phyloP scores from a whole-genome alignment of 2,888 invertebrate genomes.

The Achlya flavicornis region DNA sequence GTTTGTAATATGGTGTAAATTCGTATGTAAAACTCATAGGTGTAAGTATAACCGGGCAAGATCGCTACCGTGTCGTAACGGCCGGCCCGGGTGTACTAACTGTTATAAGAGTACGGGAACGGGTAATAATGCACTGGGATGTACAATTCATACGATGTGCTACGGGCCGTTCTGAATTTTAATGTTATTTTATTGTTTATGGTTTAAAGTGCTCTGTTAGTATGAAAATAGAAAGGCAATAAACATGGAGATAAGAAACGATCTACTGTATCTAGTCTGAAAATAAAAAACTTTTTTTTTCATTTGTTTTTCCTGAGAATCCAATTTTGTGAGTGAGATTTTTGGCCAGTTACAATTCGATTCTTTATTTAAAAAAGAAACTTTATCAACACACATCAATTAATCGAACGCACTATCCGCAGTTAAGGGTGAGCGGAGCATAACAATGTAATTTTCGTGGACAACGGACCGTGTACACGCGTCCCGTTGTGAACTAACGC shows the following conservation, averaged over 20 bases:
- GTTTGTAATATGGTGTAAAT: too few species aligned
- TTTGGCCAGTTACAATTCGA: too few species aligned
- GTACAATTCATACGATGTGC: slow-evolving; percentile 15
- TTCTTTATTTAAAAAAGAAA: too few species aligned
- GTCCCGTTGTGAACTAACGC: slow-evolving; percentile 23
- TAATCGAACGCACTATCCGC: slow-evolving; percentile 19
- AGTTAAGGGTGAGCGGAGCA: slow-evolving; percentile 52
- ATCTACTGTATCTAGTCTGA: too few species aligned
- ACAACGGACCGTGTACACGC: slow-evolving; percentile 63
- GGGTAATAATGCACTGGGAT: slow-evolving; percentile 22
- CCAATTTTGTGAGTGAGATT: too few species aligned
- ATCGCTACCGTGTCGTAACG: not conserved
- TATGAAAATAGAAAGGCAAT: too few species aligned
- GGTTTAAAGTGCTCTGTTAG: too few species aligned
- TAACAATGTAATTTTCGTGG: slow-evolving; percentile 70
- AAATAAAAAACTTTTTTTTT: too few species aligned
- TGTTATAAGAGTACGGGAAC: slow-evolving; percentile 24
- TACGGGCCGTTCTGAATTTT: not conserved
- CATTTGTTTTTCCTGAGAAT: too few species aligned
- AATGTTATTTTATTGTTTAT: not conserved
- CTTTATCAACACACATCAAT: slow-evolving; percentile 11
- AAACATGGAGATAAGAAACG: too few species aligned
- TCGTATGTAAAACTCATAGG: not conserved
- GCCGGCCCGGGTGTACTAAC: too few species aligned
- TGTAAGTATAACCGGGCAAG: not conserved